Evolutionary conservation across 37 sponge, comb jelly and placozoan species (phyloP).

Genomic region (Halichondria panicea): DNA sequence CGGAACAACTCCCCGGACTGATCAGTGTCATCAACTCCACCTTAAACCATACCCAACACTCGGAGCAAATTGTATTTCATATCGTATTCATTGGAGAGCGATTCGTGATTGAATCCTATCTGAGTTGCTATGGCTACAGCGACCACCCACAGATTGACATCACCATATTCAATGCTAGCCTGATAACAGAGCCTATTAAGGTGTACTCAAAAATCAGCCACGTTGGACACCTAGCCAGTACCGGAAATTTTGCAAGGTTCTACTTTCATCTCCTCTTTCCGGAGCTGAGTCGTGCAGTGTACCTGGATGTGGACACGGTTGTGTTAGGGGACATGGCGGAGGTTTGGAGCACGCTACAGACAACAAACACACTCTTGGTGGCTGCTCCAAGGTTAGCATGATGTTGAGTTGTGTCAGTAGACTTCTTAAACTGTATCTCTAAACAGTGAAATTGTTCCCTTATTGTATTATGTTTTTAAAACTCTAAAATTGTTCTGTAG

Average conservation of each 20-base stretch:
- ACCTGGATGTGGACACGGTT: conserved; percentile 49
- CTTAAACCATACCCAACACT: conserved; percentile 10
- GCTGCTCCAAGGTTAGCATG: conserved; percentile 43
- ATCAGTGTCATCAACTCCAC: conserved; percentile 40
- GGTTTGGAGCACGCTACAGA: conserved; percentile 1
- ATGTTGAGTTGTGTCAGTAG: neutral
- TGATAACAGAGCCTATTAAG: conserved; percentile 7
- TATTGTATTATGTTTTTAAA: no score
- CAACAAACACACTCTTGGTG: conserved; percentile 15
- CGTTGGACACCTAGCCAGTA: conserved; percentile 73
- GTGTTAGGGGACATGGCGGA: no score
- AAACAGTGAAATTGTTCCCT: neutral
- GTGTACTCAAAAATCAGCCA: conserved; percentile 5
- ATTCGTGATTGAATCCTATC: conserved; percentile 14
- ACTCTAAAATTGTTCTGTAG: neutral
- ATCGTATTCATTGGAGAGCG: conserved; percentile 30
- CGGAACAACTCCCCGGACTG: conserved; percentile 46
- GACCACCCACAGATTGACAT: conserved; percentile 12
- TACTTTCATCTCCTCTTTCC: conserved; percentile 38
- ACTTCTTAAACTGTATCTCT: neutral
- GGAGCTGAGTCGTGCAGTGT: conserved; percentile 25
- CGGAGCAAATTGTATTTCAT: conserved; percentile 31
- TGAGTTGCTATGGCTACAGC: conserved; percentile 23
- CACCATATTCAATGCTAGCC: neutral
- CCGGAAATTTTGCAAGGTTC: conserved; percentile 75